phyloP scores from a whole-genome alignment of 2,113 vertebrate species.

The Hymenochirus boettgeri region DNA sequence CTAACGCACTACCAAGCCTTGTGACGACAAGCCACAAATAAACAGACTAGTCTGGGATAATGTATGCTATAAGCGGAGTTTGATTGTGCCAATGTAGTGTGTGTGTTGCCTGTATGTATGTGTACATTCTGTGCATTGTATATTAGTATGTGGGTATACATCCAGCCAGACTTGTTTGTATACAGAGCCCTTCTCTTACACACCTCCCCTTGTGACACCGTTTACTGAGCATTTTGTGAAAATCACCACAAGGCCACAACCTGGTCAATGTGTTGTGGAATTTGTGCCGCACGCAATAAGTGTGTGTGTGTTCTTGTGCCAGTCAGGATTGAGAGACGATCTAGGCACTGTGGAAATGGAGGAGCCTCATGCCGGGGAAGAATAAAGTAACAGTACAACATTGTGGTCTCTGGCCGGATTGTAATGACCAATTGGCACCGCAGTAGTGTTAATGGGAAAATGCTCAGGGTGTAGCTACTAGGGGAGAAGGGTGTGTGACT shows the following conservation, averaged over 20 bases:
- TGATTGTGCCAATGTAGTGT: not conserved
- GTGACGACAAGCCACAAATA: too few species aligned
- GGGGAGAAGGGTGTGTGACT: too few species aligned
- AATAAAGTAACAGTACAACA: not conserved
- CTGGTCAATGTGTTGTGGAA: conserved; percentile 22
- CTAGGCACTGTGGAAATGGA: not conserved
- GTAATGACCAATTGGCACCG: not conserved
- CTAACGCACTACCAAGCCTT: too few species aligned
- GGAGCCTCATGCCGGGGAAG: not conserved
- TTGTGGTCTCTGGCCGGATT: not conserved
- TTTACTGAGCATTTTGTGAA: conserved; percentile 26
- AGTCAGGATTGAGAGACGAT: not conserved
- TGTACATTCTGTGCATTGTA: conserved; percentile 22
- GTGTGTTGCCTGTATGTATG: conserved; percentile 16
- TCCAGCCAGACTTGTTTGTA: conserved; percentile 12
- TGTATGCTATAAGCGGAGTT: not conserved
- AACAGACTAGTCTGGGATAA: not conserved
- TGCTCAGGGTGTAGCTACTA: too few species aligned
- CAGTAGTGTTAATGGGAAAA: conserved; percentile 16
- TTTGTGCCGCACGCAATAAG: conserved; percentile 20
- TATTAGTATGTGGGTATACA: conserved; percentile 17
- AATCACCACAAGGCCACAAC: conserved; percentile 27
- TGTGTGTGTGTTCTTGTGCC: conserved; percentile 16
- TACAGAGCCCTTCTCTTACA: conserved; percentile 20
- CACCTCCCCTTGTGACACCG: conserved; percentile 10